phyloP scores from a whole-genome alignment of 2,888 invertebrate species.

The Stenurella melanura region DNA sequence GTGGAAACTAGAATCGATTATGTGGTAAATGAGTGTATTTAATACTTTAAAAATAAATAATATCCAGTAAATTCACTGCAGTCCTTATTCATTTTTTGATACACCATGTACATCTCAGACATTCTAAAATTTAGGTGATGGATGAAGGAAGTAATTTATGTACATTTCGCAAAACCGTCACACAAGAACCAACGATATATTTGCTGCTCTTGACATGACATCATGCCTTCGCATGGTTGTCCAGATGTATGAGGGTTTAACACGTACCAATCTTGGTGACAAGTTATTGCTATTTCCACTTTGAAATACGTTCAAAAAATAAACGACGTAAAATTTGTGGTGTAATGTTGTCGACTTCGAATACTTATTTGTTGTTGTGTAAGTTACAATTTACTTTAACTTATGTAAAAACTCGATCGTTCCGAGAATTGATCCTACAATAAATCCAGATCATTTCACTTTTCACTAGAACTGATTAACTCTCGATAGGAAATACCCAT shows the following conservation, averaged over 20 bases:
- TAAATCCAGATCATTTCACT: too few species aligned
- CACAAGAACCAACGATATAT: constrained; percentile 2
- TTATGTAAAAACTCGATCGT: too few species aligned
- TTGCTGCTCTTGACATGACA: constrained; percentile 3
- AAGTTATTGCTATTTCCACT: background rate
- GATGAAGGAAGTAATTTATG: background rate
- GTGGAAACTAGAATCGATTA: too few species aligned
- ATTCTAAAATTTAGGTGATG: background rate
- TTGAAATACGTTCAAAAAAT: background rate
- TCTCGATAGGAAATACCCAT: too few species aligned
- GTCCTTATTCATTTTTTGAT: background rate
- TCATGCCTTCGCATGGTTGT: background rate
- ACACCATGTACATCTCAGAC: background rate
- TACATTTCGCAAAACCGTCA: background rate
- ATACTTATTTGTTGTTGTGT: too few species aligned
- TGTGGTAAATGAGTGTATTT: too few species aligned
- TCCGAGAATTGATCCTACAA: too few species aligned
- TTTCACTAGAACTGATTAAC: too few species aligned
- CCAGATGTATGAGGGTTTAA: background rate
- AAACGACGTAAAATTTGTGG: background rate
- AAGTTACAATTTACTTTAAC: too few species aligned
- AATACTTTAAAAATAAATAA: too few species aligned
- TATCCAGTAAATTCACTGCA: too few species aligned
- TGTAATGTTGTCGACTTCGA: too few species aligned
- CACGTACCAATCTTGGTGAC: background rate